A percentile compares a stretch with the other conserved stretches of the same genome.
Conservation (phyloP, 2,888 invertebrate genomes). For the Chrysomela aeneicollis region DNA sequence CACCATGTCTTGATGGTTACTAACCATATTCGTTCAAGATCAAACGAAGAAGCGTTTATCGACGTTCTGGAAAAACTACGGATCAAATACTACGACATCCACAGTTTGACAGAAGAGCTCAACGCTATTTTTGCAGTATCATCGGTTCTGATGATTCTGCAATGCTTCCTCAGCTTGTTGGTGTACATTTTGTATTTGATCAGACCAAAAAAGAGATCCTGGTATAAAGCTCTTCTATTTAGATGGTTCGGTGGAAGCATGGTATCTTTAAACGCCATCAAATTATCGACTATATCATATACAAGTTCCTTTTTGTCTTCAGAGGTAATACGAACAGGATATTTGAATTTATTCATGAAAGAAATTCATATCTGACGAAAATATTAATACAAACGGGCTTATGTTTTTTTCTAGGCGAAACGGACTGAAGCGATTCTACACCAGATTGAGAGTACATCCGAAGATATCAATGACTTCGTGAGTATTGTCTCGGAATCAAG, state of each 20-base stretch:
- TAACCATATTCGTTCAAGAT: neutral
- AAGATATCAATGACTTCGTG: neutral
- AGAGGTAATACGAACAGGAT: neutral
- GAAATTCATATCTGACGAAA: no score
- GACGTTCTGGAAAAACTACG: neutral
- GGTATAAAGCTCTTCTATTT: neutral
- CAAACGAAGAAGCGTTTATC: neutral
- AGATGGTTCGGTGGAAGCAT: neutral
- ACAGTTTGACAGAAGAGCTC: neutral
- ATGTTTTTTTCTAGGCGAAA: neutral
- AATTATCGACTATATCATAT: neutral
- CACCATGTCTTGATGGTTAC: no score
- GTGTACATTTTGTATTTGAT: neutral
- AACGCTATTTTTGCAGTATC: neutral
- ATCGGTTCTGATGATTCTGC: neutral
- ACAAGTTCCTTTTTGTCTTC: neutral
- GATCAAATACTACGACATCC: neutral
- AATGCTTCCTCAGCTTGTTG: neutral
- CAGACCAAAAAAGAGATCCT: neutral
- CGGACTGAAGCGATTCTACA: neutral
- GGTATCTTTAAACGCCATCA: neutral
- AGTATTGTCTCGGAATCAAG: neutral
- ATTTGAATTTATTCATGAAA: no score
- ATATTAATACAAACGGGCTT: no score
- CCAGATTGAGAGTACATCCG: neutral